Evolutionary conservation across 92 coral and sea anemone species (phyloP), one percentile per base, ranked within the genome.

Genomic region (Phenganax marumi): DNA sequence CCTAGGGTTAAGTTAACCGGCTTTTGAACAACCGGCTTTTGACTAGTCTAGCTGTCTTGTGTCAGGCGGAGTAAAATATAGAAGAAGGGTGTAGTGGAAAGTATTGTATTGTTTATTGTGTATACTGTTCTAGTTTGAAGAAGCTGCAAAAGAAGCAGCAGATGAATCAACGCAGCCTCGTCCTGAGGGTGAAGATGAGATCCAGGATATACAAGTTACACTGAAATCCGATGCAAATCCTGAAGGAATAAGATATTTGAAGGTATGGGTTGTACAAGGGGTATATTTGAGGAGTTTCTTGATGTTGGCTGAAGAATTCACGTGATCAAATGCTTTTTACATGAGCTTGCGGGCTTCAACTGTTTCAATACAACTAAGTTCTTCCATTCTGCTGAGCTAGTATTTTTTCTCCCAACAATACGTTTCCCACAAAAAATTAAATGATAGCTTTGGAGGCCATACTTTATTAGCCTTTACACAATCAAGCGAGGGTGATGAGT

Each of bases 181-280:
- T 8, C 98, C 98, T n/a, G 82, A 89, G 50, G 98, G 96, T 7
- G 98, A 95, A 39, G 98, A 95, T 70, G 98, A 95, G 6, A 91
- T 91, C 0, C 97, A 95, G 60, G 98, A 92, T 50, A 89, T 95
- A 52, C 98, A 95, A 91, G 90, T 95, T 1, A 88, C 92, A 13
- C 79, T 95, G 65, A 87, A 85, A 77, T 95, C 98, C 54, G 97
- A 93, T 46, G 90, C 97, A 2, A 95, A 95, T 39, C 92, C 98
- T 7, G 88, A 90, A 54, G 93, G 91, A 78, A 88, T 95, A 52
- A 87, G 98, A 81, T 91, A 92, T 52, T 89, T 95, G 0, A 66
- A 97, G 89, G 98, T 90, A 68, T 46, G 89, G 56, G 48, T 69
- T 0, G 8, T 2, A 26, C 3, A 12, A 8, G 12, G 4, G 7